Percentiles rank a stretch among this genome's conserved stretches.
Evolutionary conservation across 1,140 invertebrate genomes (phyloP).

Genomic region (Drosophila erecta): DNA sequence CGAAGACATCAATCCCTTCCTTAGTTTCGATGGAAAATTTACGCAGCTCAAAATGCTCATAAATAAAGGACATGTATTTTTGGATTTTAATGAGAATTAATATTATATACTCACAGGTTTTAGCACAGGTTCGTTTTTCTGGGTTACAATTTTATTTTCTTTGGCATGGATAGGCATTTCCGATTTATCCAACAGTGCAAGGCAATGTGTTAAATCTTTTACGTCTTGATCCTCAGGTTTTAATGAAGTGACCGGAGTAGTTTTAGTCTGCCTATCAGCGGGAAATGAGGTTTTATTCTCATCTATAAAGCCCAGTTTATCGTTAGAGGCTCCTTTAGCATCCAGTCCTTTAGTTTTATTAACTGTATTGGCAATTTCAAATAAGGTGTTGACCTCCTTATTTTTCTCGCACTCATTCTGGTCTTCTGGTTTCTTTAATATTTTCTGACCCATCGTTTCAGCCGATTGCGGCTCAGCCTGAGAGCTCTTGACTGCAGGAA

Average conservation of each 20-base stretch:
- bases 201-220: background rate
- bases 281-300: background rate
- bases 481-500: background rate
- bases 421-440: background rate
- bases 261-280: background rate
- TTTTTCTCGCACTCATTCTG: background rate
- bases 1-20: constrained; percentile 42
- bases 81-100: background rate
- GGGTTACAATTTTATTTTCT: background rate
- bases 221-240: constrained; percentile 4
- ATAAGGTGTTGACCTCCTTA: too few species aligned
- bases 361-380: background rate
- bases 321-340: background rate
- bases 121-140: background rate
- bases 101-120: constrained; percentile 5
- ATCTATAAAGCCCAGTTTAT: background rate
- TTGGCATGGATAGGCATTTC: too few species aligned
- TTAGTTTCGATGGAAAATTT: constrained; percentile 5
- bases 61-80: background rate
- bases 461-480: too few species aligned
- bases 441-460: background rate
- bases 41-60: constrained; percentile 49
- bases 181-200: too few species aligned
- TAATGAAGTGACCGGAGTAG: background rate
- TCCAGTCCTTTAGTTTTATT: background rate